phyloP scores from a whole-genome alignment of 1,140 invertebrate genomes.

The Anoplolepis gracilipes region DNA sequence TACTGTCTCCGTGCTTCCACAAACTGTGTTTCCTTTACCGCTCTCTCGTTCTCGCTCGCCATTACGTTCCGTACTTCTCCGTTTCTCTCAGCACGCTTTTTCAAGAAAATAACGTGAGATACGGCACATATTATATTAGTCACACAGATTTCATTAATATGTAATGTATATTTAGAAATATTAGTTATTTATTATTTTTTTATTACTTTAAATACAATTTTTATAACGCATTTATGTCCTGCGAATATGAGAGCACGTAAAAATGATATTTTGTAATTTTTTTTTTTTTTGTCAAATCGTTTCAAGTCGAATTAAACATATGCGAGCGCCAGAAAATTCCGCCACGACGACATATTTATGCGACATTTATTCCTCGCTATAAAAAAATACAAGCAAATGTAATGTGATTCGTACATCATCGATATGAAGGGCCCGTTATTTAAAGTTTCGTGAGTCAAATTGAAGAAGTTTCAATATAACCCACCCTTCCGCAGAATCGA shows the following conservation, averaged over 20 bases:
- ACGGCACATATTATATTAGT: neutral
- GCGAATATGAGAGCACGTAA: neutral
- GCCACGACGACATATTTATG: no score
- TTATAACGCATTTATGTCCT: neutral
- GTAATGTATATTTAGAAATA: neutral
- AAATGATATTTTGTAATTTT: neutral
- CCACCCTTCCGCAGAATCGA: constrained; percentile 35
- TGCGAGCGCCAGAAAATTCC: neutral
- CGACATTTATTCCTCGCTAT: neutral
- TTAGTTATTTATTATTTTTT: neutral
- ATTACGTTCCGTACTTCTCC: constrained; percentile 29
- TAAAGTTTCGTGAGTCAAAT: constrained; percentile 64
- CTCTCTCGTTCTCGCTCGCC: constrained; percentile 51
- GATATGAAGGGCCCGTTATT: constrained; percentile 26
- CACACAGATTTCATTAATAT: constrained; percentile 39
- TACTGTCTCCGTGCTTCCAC: constrained; percentile 77
- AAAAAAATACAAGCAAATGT: neutral
- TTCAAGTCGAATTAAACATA: neutral
- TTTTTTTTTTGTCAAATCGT: neutral
- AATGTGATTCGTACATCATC: constrained; percentile 51
- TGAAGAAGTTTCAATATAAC: constrained; percentile 72
- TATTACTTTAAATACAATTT: neutral
- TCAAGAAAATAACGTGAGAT: constrained; percentile 29
- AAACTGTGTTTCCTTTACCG: constrained; percentile 60
- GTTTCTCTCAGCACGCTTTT: constrained; percentile 56